phyloP scores from a whole-genome alignment of 64 coral and sea anemone genomes.

The Anthopleura sola region DNA sequence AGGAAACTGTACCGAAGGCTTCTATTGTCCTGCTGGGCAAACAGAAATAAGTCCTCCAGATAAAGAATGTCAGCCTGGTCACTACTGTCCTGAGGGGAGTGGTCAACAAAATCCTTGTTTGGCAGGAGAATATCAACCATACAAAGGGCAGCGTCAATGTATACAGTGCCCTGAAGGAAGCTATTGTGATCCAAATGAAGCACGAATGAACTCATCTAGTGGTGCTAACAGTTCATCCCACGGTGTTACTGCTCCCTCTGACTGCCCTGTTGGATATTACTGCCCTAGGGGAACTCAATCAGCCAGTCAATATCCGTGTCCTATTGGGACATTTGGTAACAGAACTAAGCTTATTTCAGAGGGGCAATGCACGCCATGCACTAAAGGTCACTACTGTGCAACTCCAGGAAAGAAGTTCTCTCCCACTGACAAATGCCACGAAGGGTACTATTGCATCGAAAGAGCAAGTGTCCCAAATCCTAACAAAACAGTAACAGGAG shows the following conservation, averaged over 20 bases:
- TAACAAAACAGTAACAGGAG: constrained; percentile 80
- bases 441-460: constrained; percentile 93
- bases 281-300: constrained; percentile 79
- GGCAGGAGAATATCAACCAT: constrained; percentile 85
- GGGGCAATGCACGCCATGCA: constrained; percentile 66
- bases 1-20: constrained; percentile 93
- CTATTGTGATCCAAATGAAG: constrained; percentile 95
- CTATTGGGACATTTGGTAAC: constrained; percentile 93
- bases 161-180: constrained; percentile 80
- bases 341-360: constrained; percentile 49
- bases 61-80: constrained; percentile 94
- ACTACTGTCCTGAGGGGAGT: constrained; percentile 90
- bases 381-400: constrained; percentile 79
- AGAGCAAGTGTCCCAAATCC: constrained; percentile 83
- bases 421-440: constrained; percentile 79
- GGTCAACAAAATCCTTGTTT: constrained; percentile 82
- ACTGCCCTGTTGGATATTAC: constrained; percentile 90
- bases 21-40: constrained; percentile 87
- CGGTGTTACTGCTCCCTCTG: constrained; percentile 64
- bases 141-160: constrained; percentile 58
- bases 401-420: constrained; percentile 64
- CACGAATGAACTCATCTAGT: constrained; percentile 73
- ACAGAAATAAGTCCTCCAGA: constrained; percentile 74
- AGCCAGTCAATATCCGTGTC: constrained; percentile 73
- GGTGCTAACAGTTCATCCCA: constrained; percentile 69